Evolutionary conservation across 1,140 invertebrate genomes (phyloP).

Genomic region (Drosophila pachea): DNA sequence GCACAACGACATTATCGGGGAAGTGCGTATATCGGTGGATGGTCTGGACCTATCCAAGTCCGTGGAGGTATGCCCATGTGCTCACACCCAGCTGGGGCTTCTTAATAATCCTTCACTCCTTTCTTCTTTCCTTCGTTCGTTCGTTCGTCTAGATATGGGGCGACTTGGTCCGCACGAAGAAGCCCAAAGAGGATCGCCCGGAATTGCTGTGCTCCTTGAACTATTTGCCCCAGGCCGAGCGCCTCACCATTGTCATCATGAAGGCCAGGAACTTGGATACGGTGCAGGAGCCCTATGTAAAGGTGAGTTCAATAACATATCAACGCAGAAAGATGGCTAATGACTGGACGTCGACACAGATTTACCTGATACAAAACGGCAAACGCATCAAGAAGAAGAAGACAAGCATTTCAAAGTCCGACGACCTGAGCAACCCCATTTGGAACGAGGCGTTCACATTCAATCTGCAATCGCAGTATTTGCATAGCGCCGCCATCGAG

Average conservation of each 20-base stretch:
- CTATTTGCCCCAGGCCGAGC: slow-evolving; percentile 91
- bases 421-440: slow-evolving; percentile 92
- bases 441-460: slow-evolving; percentile 97
- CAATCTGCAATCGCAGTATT: slow-evolving; percentile 86
- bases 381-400: slow-evolving; percentile 93
- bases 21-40: slow-evolving; percentile 85
- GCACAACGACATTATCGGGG: slow-evolving; percentile 88
- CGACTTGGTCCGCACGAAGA: slow-evolving; percentile 86
- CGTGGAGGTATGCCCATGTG: slow-evolving; percentile 81
- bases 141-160: slow-evolving; percentile 81
- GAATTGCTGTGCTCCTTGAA: slow-evolving; percentile 90
- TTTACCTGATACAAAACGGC: slow-evolving; percentile 91
- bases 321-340: neutral
- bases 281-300: slow-evolving; percentile 91
- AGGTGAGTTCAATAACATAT: slow-evolving; percentile 79
- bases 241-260: slow-evolving; percentile 89
- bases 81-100: too few relatives aligned
- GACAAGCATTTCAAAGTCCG: slow-evolving; percentile 92
- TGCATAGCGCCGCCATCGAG: slow-evolving; percentile 87
- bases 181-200: slow-evolving; percentile 88
- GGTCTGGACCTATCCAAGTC: slow-evolving; percentile 86
- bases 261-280: slow-evolving; percentile 88
- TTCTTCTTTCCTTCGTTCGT: too few relatives aligned
- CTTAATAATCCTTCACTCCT: neutral
- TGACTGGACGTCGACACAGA: slow-evolving; percentile 30